Conservation (phyloP, 64 coral and sea anemone species). For the Stichodactyla mertensii region DNA sequence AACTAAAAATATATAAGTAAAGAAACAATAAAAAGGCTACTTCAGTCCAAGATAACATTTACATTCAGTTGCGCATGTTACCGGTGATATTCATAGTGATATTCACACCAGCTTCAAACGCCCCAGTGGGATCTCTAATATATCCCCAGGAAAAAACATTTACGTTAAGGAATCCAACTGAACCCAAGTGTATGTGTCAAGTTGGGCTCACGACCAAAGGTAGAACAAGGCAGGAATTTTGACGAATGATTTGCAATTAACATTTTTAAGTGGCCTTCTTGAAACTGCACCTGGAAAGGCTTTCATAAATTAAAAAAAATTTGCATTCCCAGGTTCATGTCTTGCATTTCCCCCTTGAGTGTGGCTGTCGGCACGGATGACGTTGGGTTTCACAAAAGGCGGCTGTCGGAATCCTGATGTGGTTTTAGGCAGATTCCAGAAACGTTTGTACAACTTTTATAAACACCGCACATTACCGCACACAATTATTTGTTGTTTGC, state of each 20-base stretch:
- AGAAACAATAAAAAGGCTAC: too few species aligned
- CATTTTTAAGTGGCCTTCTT: background rate
- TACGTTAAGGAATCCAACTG: background rate
- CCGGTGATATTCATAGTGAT: too few species aligned
- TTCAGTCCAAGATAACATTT: too few species aligned
- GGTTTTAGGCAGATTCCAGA: background rate
- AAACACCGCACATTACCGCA: slow-evolving; percentile 6
- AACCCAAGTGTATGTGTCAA: background rate
- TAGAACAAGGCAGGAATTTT: background rate
- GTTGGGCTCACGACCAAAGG: background rate
- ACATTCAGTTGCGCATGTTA: too few species aligned
- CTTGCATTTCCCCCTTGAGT: background rate
- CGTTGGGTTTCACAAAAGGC: background rate
- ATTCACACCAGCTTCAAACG: background rate
- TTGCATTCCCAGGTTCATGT: background rate
- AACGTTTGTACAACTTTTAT: background rate
- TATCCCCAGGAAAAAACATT: background rate
- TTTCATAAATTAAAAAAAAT: background rate
- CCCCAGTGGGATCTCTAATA: background rate
- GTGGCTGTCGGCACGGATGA: background rate
- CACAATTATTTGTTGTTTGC: slow-evolving; percentile 3
- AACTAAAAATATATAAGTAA: too few species aligned
- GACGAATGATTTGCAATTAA: background rate
- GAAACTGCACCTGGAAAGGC: background rate
- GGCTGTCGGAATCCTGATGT: background rate